These are phyloP conservation scores for Acyrthosiphon pisum DNA, from an alignment of 1,140 invertebrate genomes.

Conservation along the genomic window DNA sequence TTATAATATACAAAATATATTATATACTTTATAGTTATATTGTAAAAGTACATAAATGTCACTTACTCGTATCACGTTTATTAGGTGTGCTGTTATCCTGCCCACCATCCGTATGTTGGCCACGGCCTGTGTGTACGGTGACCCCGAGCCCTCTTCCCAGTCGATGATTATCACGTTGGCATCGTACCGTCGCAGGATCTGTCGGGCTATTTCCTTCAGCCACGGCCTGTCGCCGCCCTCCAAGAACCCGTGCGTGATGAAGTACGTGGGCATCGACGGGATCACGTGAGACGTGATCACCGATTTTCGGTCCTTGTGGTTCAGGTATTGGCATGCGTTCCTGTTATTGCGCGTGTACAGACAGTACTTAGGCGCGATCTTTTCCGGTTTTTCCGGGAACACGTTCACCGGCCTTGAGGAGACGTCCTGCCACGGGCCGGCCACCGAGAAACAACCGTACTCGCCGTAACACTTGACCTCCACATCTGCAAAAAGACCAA, in stretches of 20 bases:
- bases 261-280: constrained; percentile 71
- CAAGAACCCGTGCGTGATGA: constrained; percentile 85
- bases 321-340: constrained; percentile 68
- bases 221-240: constrained; percentile 81
- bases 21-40: no score
- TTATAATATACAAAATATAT: no score
- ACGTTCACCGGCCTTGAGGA: constrained; percentile 78
- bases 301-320: constrained; percentile 71
- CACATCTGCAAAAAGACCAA: constrained; percentile 50
- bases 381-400: constrained; percentile 73
- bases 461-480: constrained; percentile 72
- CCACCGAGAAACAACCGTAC: constrained; percentile 84
- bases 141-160: constrained; percentile 83
- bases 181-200: constrained; percentile 71
- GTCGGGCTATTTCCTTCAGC: constrained; percentile 64
- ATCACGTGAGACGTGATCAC: constrained; percentile 70
- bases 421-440: constrained; percentile 75
- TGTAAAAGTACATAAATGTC: not conserved
- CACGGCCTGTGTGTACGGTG: constrained; percentile 88
- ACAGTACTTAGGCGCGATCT: constrained; percentile 66
- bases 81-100: constrained; percentile 78
- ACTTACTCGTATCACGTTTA: constrained; percentile 66
- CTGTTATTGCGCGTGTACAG: constrained; percentile 67
- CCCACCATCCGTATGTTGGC: constrained; percentile 89
- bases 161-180: constrained; percentile 82